Evolutionary conservation across 2,797 vertebrate species (phyloP).

Genomic region (Odontamblyopus lacepedii): DNA sequence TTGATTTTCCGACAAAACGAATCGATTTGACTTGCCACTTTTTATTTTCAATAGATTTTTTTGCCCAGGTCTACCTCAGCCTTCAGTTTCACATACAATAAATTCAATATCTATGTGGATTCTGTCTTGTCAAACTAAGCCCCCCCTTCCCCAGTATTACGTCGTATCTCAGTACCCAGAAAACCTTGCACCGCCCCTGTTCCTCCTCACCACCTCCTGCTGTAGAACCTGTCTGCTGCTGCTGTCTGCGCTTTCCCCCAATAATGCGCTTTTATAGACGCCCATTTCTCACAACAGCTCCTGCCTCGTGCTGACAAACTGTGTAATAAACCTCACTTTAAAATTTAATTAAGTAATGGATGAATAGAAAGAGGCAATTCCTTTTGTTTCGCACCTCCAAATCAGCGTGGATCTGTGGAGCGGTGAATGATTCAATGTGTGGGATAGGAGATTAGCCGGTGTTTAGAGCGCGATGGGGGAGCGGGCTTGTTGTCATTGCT

Average conservation of each 20-base stretch:
- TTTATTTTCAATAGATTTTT: no score
- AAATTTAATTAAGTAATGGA: slow-evolving; percentile 8
- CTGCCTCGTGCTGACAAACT: slow-evolving; percentile 16
- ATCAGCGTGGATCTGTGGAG: not conserved
- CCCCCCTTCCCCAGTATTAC: no score
- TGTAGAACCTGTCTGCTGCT: slow-evolving; percentile 44
- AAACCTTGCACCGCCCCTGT: not conserved
- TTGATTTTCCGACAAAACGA: no score
- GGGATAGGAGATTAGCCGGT: slow-evolving; percentile 3
- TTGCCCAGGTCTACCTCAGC: no score
- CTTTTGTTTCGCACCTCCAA: slow-evolving; percentile 10
- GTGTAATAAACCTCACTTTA: slow-evolving; percentile 6
- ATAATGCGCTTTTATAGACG: not conserved
- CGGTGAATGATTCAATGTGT: not conserved
- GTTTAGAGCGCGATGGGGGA: slow-evolving; percentile 19
- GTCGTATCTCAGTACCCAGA: no score
- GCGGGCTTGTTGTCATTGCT: slow-evolving; percentile 55
- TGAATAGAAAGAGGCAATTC: slow-evolving; percentile 5
- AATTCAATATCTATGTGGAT: no score
- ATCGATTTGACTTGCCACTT: no score
- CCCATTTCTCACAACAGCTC: slow-evolving; percentile 11
- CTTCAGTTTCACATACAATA: no score
- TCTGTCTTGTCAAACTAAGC: no score
- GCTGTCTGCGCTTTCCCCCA: not conserved
- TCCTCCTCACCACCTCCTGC: slow-evolving; percentile 31